These are phyloP conservation scores for Apostichopus leukothele DNA, from an alignment of 53 echinoderm and acorn worm species.

Conservation along the genomic window DNA sequence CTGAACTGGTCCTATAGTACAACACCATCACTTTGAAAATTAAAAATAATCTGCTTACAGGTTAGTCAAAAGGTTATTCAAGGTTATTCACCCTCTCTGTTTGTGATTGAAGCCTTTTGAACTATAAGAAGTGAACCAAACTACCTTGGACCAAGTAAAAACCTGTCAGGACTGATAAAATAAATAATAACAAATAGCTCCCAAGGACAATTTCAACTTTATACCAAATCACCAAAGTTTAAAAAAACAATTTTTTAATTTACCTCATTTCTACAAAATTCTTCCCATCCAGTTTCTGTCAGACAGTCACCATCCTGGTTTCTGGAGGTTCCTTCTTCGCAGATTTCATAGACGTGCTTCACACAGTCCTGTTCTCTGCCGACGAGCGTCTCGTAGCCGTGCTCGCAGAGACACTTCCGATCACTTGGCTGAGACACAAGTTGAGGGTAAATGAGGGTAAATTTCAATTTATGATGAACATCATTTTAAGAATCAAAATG, in stretches of 20 bases:
- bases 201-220: too few species aligned
- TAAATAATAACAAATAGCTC: not conserved
- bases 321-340: conserved; percentile 77
- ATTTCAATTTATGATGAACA: not conserved
- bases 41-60: too few species aligned
- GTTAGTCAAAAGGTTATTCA: too few species aligned
- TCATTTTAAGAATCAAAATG: too few species aligned
- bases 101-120: too few species aligned
- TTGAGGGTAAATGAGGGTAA: not conserved
- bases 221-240: too few species aligned
- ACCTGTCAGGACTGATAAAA: not conserved
- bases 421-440: conserved; percentile 69
- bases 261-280: conserved; percentile 79
- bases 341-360: conserved; percentile 79
- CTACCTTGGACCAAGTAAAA: too few species aligned
- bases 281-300: conserved; percentile 70
- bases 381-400: conserved; percentile 72
- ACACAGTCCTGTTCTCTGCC: conserved; percentile 91
- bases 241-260: not conserved
- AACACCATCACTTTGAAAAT: too few species aligned
- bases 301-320: conserved; percentile 81
- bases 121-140: too few species aligned
- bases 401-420: conserved; percentile 79
- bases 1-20: too few species aligned
- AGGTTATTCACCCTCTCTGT: too few species aligned